These are phyloP conservation scores for Nasonia longicornis DNA, from an alignment of 1,140 invertebrate genomes.

Conservation along the genomic window DNA sequence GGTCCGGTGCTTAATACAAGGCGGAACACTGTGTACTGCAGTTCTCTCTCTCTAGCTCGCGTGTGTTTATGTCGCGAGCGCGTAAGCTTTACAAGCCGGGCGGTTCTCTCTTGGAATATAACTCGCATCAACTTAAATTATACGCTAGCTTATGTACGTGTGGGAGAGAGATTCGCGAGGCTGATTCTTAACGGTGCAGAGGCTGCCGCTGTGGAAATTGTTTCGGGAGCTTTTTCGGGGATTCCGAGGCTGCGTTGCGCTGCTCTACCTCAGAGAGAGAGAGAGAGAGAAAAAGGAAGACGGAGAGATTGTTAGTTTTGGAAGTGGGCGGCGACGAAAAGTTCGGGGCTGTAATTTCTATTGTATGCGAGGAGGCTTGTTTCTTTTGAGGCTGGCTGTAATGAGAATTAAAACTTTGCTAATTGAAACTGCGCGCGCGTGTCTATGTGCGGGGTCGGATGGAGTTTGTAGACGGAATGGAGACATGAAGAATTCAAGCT, in stretches of 20 bases:
- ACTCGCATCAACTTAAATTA: conserved; percentile 44
- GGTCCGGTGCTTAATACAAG: too few relatives aligned
- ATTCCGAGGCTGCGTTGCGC: not conserved
- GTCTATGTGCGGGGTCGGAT: not conserved
- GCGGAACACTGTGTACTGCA: too few relatives aligned
- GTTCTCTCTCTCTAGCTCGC: not conserved
- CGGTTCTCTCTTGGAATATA: not conserved
- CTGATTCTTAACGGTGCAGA: conserved; percentile 32
- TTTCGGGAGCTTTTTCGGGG: not conserved
- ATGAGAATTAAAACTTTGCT: conserved; percentile 1
- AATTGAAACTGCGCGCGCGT: not conserved
- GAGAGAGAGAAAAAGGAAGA: not conserved
- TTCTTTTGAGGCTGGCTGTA: not conserved
- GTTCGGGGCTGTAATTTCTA: not conserved
- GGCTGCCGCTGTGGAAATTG: not conserved
- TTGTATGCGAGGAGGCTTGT: not conserved
- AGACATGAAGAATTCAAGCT: not conserved
- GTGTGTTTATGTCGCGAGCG: not conserved
- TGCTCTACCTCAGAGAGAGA: not conserved
- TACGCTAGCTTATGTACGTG: conserved; percentile 16
- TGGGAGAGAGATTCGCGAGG: conserved; percentile 20
- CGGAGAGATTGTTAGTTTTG: not conserved
- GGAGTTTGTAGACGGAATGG: not conserved
- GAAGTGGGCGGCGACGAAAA: not conserved
- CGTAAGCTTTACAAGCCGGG: conserved; percentile 21